phyloP scores from a whole-genome alignment of 2,888 invertebrate species.

The Neria commutata region DNA sequence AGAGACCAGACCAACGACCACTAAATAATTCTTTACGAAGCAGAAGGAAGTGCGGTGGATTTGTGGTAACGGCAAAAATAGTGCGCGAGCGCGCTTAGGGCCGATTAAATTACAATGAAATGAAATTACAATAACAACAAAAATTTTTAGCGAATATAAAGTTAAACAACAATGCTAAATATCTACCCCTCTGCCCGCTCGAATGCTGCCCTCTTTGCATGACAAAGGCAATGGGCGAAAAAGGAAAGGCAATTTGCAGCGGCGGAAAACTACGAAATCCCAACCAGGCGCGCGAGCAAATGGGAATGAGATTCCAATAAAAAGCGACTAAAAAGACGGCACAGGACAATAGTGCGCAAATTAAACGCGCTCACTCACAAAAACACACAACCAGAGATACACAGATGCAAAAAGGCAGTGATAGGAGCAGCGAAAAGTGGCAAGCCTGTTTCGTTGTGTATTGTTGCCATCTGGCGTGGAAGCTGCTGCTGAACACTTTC shows the following conservation, averaged over 20 bases:
- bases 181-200: constrained; percentile 34
- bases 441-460: background rate
- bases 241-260: constrained; percentile 17
- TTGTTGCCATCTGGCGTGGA: constrained; percentile 2
- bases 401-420: no score
- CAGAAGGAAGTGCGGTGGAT: no score
- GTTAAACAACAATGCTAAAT: constrained; percentile 27
- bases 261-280: constrained; percentile 11
- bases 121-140: constrained; percentile 44
- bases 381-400: background rate
- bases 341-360: constrained; percentile 48
- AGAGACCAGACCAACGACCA: no score
- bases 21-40: no score
- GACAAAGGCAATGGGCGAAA: constrained; percentile 18
- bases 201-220: constrained; percentile 27
- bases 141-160: constrained; percentile 17
- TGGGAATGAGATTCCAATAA: background rate
- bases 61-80: constrained; percentile 53
- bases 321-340: background rate
- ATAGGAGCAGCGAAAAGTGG: no score
- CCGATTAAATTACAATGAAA: constrained; percentile 53
- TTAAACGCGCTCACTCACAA: constrained; percentile 38
- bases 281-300: constrained; percentile 13
- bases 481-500: constrained; percentile 13
- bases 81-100: constrained; percentile 40